Evolutionary conservation across 2,888 invertebrate genomes (phyloP), one percentile per base, ranked within the genome.

Genomic region (Caenorhabditis doughertyi): DNA sequence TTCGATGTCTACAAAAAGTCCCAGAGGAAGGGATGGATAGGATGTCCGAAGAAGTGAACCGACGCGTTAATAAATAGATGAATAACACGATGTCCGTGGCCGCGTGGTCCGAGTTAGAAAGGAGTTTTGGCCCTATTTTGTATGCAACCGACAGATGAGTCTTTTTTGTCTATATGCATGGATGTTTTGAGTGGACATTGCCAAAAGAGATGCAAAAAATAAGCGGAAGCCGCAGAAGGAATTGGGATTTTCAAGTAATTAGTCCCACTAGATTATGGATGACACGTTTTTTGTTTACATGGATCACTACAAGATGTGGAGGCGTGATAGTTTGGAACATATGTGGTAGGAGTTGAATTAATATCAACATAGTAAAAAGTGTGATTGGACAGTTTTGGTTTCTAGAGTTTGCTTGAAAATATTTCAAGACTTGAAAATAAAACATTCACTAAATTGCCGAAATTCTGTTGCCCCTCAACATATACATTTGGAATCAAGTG

Each of bases 51-150:
- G 67, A 60, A 68, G 16, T 58, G 68, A 77, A 53, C 68, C 68
- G 62, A 67, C 44, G 60, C 77, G 77, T 77, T 77, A 77, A 77
- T 77, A 68, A 76, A 76, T 67, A 68, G 67, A 76, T 76, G 76
- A 76, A 76, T 76, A 76, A 67, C 76, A 76, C 67, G 49, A 49
- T 65, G 64, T 18, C 25, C 32, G 47, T 7, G 4, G 55, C 62
- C 53, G 60, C 72, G 72, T 72, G 67, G 67, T 67, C 67, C 67
- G 27, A 29, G 65, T 5, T 27, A 64, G 56, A 35, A 65, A 49
- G 60, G 32, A 76, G 76, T 76, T 76, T 76, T 67, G 42, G 67
- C 76, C 21, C 67, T 67, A 67, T 76, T 76, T 67, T 58, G 76
- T 67, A 76, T 76, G 76, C 76, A 67, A 76, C 58, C 49, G 76